Conservation (phyloP, 2,797 vertebrate species). For the Microctenopoma lineatum region DNA sequence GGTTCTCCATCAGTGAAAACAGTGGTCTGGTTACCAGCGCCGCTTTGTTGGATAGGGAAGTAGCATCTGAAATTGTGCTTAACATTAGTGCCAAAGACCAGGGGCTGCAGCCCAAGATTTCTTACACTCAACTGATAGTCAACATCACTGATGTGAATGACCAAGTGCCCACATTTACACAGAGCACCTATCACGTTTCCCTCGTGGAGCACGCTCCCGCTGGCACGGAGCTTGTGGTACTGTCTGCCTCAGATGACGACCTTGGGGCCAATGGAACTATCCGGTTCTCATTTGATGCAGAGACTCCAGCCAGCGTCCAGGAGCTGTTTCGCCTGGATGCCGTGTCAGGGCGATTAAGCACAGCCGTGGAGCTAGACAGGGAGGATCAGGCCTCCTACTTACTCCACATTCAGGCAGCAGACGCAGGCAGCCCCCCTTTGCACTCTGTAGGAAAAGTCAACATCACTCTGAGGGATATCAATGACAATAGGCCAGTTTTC, state of each 20-base stretch:
- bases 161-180: slow-evolving; percentile 90
- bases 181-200: slow-evolving; percentile 86
- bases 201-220: slow-evolving; percentile 88
- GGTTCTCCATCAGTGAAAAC: slow-evolving; percentile 96
- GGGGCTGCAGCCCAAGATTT: slow-evolving; percentile 94
- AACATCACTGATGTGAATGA: slow-evolving; percentile 95
- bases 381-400: slow-evolving; percentile 89
- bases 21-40: slow-evolving; percentile 94
- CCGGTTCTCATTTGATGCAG: slow-evolving; percentile 87
- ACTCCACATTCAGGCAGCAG: slow-evolving; percentile 88
- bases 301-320: slow-evolving; percentile 85
- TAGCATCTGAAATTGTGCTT: slow-evolving; percentile 89
- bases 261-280: slow-evolving; percentile 94
- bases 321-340: slow-evolving; percentile 90
- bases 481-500: slow-evolving; percentile 96
- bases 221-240: slow-evolving; percentile 88
- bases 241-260: slow-evolving; percentile 91
- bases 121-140: slow-evolving; percentile 93
- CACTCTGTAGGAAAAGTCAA: slow-evolving; percentile 89
- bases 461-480: slow-evolving; percentile 91
- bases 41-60: slow-evolving; percentile 89
- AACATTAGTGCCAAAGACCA: slow-evolving; percentile 98
- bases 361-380: slow-evolving; percentile 88
- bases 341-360: slow-evolving; percentile 87
- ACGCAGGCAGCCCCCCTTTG: slow-evolving; percentile 89